Evolutionary conservation across 1,140 invertebrate genomes (phyloP).

Genomic region (Aphis craccivora): DNA sequence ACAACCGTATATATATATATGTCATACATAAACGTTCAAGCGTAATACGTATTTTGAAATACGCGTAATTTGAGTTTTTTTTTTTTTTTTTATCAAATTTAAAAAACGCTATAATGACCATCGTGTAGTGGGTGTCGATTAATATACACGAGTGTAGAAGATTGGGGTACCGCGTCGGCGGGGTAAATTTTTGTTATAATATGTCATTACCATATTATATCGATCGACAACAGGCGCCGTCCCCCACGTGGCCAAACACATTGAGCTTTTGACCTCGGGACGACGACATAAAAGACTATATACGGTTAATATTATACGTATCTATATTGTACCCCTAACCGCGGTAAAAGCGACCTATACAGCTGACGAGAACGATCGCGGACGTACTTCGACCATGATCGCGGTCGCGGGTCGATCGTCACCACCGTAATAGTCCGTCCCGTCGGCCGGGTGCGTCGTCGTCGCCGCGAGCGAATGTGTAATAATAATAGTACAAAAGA

Average conservation of each 20-base stretch:
- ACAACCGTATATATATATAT: not conserved
- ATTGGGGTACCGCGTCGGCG: too few relatives aligned
- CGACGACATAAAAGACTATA: not conserved
- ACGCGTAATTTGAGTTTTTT: not conserved
- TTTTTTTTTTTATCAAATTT: not conserved
- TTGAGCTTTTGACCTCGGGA: not conserved
- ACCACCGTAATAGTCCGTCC: not conserved
- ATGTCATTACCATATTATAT: not conserved
- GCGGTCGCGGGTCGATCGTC: too few relatives aligned
- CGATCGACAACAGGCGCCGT: not conserved
- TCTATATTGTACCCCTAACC: not conserved
- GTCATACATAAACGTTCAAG: not conserved
- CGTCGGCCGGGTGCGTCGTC: not conserved
- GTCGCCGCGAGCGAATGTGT: too few relatives aligned
- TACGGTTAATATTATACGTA: too few relatives aligned
- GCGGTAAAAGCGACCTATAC: not conserved
- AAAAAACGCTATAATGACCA: not conserved
- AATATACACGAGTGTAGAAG: not conserved
- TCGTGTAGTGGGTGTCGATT: not conserved
- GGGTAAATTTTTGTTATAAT: not conserved
- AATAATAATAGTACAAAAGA: too few relatives aligned
- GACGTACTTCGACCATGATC: not conserved
- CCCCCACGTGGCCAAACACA: not conserved
- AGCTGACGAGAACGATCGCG: not conserved
- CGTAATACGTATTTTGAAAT: not conserved